Conservation (phyloP, 2,888 invertebrate genomes). For the Dusona sp. region DNA sequence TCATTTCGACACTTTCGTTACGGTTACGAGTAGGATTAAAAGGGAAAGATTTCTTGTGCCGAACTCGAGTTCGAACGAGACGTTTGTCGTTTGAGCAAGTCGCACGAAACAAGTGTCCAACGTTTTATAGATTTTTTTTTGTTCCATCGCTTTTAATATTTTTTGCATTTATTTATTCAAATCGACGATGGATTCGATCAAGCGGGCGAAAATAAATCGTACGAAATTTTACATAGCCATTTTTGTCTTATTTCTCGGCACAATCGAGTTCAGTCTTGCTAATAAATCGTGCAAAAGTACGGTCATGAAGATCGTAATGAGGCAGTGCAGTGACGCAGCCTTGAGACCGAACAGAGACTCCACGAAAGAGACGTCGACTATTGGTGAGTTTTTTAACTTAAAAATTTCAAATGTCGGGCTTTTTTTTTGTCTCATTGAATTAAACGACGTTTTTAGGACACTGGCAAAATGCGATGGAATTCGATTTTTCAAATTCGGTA, state of each 20-base stretch:
- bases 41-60: conserved; percentile 17
- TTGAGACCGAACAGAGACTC: conserved; percentile 20
- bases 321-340: conserved; percentile 34
- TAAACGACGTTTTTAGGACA: background rate
- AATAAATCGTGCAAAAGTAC: conserved; percentile 38
- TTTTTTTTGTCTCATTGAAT: too few species aligned
- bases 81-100: conserved; percentile 44
- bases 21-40: conserved; percentile 53
- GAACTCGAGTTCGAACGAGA: conserved; percentile 35
- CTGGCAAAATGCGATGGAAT: too few species aligned
- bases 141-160: background rate
- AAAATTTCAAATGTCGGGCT: background rate
- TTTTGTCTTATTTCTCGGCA: conserved; percentile 2
- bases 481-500: too few species aligned
- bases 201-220: background rate
- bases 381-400: background rate
- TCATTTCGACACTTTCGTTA: conserved; percentile 39
- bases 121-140: background rate
- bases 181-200: background rate
- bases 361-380: background rate
- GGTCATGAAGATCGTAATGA: conserved; percentile 39
- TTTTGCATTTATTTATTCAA: background rate
- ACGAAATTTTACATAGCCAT: background rate
- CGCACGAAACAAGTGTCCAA: background rate
- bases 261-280: conserved; percentile 22